phyloP scores from a whole-genome alignment of 2,797 vertebrate genomes.

The Neostethus bicornis region DNA sequence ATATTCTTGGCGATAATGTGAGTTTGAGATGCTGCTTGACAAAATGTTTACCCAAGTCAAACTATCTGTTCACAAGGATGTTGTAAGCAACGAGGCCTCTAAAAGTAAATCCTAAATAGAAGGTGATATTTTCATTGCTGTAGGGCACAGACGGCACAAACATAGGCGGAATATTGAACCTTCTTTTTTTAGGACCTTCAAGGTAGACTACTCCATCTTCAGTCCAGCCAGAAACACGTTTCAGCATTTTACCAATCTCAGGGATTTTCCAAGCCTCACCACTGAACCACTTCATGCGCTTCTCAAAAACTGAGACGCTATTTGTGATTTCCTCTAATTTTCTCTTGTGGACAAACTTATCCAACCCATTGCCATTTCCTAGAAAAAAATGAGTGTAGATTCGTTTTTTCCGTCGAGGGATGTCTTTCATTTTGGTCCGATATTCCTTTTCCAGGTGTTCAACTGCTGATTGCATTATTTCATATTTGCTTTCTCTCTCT shows the following conservation, averaged over 20 bases:
- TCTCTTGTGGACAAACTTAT: conserved; percentile 74
- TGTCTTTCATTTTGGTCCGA: conserved; percentile 77
- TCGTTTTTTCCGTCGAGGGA: conserved; percentile 78
- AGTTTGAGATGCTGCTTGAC: not conserved
- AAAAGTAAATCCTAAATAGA: conserved; percentile 86
- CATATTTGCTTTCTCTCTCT: conserved; percentile 71
- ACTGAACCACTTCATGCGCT: conserved; percentile 69
- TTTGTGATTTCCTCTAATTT: conserved; percentile 67
- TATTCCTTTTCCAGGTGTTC: conserved; percentile 73
- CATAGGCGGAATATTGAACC: conserved; percentile 72
- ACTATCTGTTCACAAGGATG: conserved; percentile 59
- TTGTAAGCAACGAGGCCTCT: conserved; percentile 82
- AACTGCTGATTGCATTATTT: conserved; percentile 74
- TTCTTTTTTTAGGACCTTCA: conserved; percentile 68
- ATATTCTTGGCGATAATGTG: not conserved
- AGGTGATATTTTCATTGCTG: conserved; percentile 85
- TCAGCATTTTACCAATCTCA: conserved; percentile 65
- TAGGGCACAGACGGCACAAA: conserved; percentile 76
- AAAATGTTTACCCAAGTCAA: too few relatives aligned
- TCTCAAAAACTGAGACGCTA: conserved; percentile 54
- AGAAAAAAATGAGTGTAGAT: conserved; percentile 84
- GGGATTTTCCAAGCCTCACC: conserved; percentile 72
- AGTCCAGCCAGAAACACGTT: conserved; percentile 83
- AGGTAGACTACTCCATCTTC: conserved; percentile 80
- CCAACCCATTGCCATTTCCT: conserved; percentile 69